Conservation (phyloP, 2,797 vertebrate species). For the Ispidina picta region DNA sequence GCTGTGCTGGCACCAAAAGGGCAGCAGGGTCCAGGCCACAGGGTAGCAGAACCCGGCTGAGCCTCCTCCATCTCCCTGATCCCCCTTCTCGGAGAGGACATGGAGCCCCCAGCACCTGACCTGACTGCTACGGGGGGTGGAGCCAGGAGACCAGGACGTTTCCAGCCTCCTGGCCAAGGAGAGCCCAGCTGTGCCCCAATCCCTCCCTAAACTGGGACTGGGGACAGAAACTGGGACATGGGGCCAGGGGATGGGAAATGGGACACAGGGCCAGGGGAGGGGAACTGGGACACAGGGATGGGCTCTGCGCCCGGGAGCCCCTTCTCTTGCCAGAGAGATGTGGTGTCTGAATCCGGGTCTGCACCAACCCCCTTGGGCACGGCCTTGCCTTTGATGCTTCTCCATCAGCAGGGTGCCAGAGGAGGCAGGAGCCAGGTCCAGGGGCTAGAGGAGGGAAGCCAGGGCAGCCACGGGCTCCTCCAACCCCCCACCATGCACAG, state of each 20-base stretch:
- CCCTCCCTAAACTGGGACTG: background rate
- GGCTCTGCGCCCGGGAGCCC: accelerated
- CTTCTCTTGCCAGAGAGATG: accelerated
- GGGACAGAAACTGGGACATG: background rate
- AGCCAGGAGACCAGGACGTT: background rate
- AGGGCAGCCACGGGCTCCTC: no score
- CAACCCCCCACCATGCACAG: no score
- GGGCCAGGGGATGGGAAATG: background rate
- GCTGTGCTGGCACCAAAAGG: background rate
- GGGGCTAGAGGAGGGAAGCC: no score
- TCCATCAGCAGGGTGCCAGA: background rate
- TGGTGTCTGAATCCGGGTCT: accelerated
- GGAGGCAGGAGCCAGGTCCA: background rate
- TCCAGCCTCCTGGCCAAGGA: background rate
- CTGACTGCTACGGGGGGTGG: background rate
- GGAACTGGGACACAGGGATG: background rate
- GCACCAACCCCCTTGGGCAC: accelerated
- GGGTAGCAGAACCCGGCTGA: background rate
- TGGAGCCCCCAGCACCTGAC: background rate
- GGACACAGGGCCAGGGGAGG: no score
- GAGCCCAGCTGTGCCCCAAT: accelerated
- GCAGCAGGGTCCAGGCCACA: no score
- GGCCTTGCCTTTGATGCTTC: background rate
- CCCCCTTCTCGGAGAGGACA: background rate
- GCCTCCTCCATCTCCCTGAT: background rate